phyloP scores from a whole-genome alignment of 2,888 invertebrate species.

The Sepioteuthis lessoniana region DNA sequence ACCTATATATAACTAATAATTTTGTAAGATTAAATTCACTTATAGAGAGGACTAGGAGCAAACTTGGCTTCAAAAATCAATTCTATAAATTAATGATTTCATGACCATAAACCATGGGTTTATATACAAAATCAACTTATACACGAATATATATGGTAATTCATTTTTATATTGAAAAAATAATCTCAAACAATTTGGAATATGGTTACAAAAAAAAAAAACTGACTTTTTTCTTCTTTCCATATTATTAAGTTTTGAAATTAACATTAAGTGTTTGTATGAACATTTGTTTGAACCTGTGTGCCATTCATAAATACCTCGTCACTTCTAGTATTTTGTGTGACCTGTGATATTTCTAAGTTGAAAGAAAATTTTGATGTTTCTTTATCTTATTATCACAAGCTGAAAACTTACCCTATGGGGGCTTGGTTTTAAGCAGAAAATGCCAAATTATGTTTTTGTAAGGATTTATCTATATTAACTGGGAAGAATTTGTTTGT shows the following conservation, averaged over 20 bases:
- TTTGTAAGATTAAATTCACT: no score
- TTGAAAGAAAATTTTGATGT: background rate
- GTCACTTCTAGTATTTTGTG: background rate
- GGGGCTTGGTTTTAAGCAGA: no score
- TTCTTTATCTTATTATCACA: background rate
- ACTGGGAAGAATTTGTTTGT: no score
- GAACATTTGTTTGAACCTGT: background rate
- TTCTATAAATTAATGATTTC: no score
- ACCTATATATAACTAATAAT: no score
- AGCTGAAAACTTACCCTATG: no score
- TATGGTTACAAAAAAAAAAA: background rate
- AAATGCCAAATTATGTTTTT: no score
- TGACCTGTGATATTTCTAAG: background rate
- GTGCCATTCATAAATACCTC: background rate
- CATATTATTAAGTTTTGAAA: background rate
- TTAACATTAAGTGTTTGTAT: background rate
- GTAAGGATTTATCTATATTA: no score
- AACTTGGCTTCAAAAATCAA: no score
- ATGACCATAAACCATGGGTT: no score
- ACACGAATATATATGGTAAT: background rate
- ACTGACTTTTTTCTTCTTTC: background rate
- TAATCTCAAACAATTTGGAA: background rate
- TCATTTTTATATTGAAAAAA: background rate
- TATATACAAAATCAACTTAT: no score
- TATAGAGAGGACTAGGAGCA: no score